These are phyloP conservation scores for Sicus ferrugineus DNA, from an alignment of 2,888 invertebrate genomes.

Conservation along the genomic window DNA sequence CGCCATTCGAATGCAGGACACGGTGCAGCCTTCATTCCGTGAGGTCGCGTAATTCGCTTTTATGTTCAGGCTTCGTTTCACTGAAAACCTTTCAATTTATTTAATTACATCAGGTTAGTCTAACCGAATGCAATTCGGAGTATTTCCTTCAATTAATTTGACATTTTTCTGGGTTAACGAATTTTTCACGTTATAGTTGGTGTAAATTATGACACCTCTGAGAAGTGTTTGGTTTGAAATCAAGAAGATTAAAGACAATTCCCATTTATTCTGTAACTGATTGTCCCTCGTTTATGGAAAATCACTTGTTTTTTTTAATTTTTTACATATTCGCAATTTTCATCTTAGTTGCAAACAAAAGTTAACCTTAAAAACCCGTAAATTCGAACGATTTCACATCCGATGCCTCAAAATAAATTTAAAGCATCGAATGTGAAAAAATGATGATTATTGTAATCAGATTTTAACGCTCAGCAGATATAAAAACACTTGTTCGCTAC, in stretches of 20 bases:
- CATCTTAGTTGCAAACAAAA: neutral
- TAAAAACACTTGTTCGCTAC: conserved; percentile 1
- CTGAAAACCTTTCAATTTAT: conserved; percentile 16
- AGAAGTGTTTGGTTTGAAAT: too few relatives aligned
- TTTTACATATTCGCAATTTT: neutral
- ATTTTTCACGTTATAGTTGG: too few relatives aligned
- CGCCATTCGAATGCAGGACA: too few relatives aligned
- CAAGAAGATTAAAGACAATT: neutral
- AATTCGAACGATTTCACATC: neutral
- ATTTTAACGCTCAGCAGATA: neutral
- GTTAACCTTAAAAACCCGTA: too few relatives aligned
- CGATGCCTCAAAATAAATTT: neutral
- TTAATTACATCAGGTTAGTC: neutral
- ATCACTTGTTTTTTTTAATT: too few relatives aligned
- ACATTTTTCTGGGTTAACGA: too few relatives aligned
- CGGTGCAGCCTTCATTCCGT: too few relatives aligned
- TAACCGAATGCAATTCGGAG: neutral
- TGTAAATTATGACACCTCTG: too few relatives aligned
- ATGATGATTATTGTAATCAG: conserved; percentile 10
- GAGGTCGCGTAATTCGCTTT: too few relatives aligned
- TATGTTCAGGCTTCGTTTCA: neutral
- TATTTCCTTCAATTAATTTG: too few relatives aligned
- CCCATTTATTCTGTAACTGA: neutral
- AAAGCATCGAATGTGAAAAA: neutral
- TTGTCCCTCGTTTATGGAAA: too few relatives aligned